Base-by-base conservation (phyloP, 2,797 vertebrate species). In the Sebastolobus altivelis region DNA sequence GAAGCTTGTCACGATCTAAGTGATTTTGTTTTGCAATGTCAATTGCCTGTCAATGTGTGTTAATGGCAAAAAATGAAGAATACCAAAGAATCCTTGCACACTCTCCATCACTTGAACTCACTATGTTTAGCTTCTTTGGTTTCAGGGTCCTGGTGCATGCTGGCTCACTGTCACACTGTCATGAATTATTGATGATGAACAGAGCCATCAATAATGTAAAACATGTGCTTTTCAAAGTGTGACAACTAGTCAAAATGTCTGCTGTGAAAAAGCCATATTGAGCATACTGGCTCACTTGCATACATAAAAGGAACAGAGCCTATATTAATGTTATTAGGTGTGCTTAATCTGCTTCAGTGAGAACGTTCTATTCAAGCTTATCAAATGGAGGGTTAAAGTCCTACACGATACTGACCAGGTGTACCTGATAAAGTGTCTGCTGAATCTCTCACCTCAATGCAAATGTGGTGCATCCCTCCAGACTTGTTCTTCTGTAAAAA, bases 391-490 rank as follows among this genome's bases (percentile, higher is more conserved):
- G 16, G n/a, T 60, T 14, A 10, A 56, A 46, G 16, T 52, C 12
- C 13, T 31, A 22, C 43, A 49, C 33, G 43, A 37, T 61, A 35
- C 5, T 56, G 6, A 56, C 10, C 22, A 13, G 9, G 6, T 59
- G 16, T n/a, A 54, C 16, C 29, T 35, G 52, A 68, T 35, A 2
- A 38, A 25, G 4, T 13, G 5, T 12, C 14, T 40, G 38, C 49
- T 59, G 25, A 52, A 8, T 27, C 9, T 74, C 88, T 82, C 94
- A 99, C 99, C 97, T 99, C 99, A 18, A 99, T 97, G 86, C 99
- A 99, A 89, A 99, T 95, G 74, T 99, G 99, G 86, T 99, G 99
- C 96, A 99, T 97, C 71, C 99, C 99, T 87, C 98, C 99, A 18
- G 96, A 90, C 83, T 97, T 97, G 91, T 99, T 99, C 90, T 97